Percentiles rank a stretch among this genome's conserved stretches.
phyloP scores from a whole-genome alignment of 2,113 vertebrate genomes.

The Pao palembangensis region DNA sequence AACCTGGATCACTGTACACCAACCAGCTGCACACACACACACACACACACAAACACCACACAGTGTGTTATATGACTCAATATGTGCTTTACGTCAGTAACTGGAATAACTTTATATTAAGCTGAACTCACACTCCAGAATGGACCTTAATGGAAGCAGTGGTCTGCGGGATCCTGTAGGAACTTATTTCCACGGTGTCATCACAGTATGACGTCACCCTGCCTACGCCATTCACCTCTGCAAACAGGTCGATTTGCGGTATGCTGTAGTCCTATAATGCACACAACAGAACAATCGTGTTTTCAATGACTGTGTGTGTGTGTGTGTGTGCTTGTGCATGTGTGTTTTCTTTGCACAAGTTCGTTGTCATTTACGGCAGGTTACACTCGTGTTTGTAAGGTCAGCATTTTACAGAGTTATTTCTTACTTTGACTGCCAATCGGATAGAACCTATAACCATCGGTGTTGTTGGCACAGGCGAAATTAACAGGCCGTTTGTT shows the following conservation, averaged over 20 bases:
- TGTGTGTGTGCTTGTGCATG: too few species aligned
- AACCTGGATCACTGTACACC: conserved; percentile 88
- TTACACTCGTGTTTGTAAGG: background rate
- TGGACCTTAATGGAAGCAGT: conserved; percentile 91
- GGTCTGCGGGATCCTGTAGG: conserved; percentile 81
- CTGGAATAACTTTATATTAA: background rate
- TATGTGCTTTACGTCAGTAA: background rate
- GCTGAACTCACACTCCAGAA: conserved; percentile 87
- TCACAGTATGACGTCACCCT: conserved; percentile 81
- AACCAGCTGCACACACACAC: conserved; percentile 81
- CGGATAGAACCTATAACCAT: conserved; percentile 88
- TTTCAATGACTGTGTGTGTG: background rate
- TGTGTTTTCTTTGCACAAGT: background rate
- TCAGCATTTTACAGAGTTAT: background rate
- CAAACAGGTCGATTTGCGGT: conserved; percentile 86
- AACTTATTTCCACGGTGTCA: conserved; percentile 81
- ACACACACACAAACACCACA: background rate
- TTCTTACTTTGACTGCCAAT: conserved; percentile 85
- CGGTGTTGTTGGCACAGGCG: conserved; percentile 64
- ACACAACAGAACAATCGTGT: background rate
- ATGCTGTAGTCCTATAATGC: conserved; percentile 84
- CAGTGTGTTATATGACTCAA: background rate
- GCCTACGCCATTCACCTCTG: conserved; percentile 86
- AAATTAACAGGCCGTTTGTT: conserved; percentile 54
- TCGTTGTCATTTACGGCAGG: background rate